These are phyloP conservation scores for Pyralis farinalis DNA, from an alignment of 2,888 invertebrate genomes.

Conservation along the genomic window DNA sequence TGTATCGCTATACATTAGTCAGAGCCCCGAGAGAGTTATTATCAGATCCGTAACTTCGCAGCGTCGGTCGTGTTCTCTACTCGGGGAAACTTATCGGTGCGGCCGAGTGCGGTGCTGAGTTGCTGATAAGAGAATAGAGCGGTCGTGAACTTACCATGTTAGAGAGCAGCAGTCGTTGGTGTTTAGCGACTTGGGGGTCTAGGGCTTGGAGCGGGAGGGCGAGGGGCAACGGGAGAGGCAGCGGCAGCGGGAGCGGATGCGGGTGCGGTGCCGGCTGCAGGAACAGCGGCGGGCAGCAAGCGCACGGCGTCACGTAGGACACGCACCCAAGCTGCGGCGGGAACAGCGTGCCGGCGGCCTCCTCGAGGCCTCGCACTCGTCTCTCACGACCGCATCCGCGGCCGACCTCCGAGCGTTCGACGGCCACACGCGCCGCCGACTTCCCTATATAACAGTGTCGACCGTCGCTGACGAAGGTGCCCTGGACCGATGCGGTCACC, in stretches of 20 bases:
- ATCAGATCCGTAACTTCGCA: slow-evolving; percentile 58
- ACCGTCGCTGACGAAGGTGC: slow-evolving; percentile 24
- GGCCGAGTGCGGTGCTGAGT: slow-evolving; percentile 8
- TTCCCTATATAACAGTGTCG: slow-evolving; percentile 34
- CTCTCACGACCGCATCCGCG: slow-evolving; percentile 77
- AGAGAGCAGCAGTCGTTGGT: slow-evolving; percentile 78
- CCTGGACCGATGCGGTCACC: slow-evolving; percentile 31
- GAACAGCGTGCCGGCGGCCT: slow-evolving; percentile 81
- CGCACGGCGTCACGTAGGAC: slow-evolving; percentile 78
- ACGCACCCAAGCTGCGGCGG: slow-evolving; percentile 80
- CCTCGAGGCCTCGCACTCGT: slow-evolving; percentile 74
- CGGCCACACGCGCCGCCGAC: slow-evolving; percentile 64
- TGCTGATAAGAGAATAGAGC: slow-evolving; percentile 33
- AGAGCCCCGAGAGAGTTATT: slow-evolving; percentile 52
- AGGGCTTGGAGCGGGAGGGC: slow-evolving; percentile 73
- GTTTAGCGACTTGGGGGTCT: slow-evolving; percentile 75
- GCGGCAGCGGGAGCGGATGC: slow-evolving; percentile 61
- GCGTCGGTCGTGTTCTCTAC: slow-evolving; percentile 33
- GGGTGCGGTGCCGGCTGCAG: slow-evolving; percentile 71
- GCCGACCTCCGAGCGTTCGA: slow-evolving; percentile 65
- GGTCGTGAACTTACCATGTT: slow-evolving; percentile 69
- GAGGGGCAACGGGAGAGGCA: slow-evolving; percentile 72
- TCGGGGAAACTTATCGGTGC: slow-evolving; percentile 41
- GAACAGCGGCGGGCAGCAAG: slow-evolving; percentile 73
- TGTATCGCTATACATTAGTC: slow-evolving; percentile 49